Base-by-base conservation (phyloP, 2,797 vertebrate genomes). In the Tympanoctomys barrerae region DNA sequence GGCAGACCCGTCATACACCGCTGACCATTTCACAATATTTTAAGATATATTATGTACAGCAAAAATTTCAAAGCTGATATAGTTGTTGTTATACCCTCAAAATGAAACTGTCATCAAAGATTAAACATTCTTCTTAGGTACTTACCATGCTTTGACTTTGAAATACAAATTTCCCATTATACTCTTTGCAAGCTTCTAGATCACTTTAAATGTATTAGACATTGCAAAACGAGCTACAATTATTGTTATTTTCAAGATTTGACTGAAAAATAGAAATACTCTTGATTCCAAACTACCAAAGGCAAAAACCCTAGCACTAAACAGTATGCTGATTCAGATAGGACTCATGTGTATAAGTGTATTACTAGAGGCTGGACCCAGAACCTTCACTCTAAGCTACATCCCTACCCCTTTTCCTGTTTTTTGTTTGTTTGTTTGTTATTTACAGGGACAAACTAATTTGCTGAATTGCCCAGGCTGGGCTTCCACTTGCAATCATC, bases 131-230 rank as follows among this genome's bases (percentile, higher is more conserved):
- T 90, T 92, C 39, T 68, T 92, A 75, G 52, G 31, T n/a, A 88
- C 1, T 77, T 33, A 62, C 16, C n/a, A 28, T 6, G 42, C 62
- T 96, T 95, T 49, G 57, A 66, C 73, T 85, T 82, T 85, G 78
- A 95, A 80, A 89, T 66, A 82, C 78, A 93, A 94, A 94, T 94
- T 93, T 96, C 92, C 82, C 91, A 5, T 73, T 78, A 77, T 42
- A 88, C 33, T 36, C 22, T n/a, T 36, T n/a, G 81, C n/a, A 68
- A 68, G 26, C 39, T 66, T 85, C 61, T 49, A 6, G n/a, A 70
- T 31, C 31, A 90, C 31, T 79, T 87, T 81, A 89, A 31, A 10
- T 52, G 79, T 66, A 66, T 57, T 36, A 75, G 59, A 94, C 75
- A 80, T 54, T 57, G 26, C 52, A 84, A 94, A 89, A 70, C 24